These are phyloP conservation scores for Limanda limanda DNA, from an alignment of 2,113 vertebrate genomes.

Conservation along the genomic window DNA sequence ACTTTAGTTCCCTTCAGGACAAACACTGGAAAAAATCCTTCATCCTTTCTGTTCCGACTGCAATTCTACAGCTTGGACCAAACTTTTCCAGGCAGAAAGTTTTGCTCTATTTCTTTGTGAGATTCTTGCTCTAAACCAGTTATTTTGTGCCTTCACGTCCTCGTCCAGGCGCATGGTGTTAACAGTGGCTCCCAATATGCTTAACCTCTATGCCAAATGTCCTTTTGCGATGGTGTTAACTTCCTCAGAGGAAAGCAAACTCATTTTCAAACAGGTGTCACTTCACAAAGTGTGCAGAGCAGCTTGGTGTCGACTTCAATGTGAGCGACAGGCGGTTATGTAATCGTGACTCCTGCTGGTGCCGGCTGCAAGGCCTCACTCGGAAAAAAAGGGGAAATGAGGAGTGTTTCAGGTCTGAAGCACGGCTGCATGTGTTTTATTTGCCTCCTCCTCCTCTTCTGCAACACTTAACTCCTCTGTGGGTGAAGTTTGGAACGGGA, in stretches of 20 bases:
- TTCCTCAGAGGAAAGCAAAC: conserved; percentile 29
- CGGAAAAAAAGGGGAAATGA: neutral
- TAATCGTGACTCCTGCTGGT: conserved; percentile 44
- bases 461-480: neutral
- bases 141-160: neutral
- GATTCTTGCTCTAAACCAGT: neutral
- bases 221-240: conserved; percentile 26
- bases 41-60: conserved; percentile 1
- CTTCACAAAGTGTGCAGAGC: conserved; percentile 14
- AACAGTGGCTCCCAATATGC: conserved; percentile 13
- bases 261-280: conserved; percentile 51
- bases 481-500: too few species aligned
- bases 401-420: conserved; percentile 23
- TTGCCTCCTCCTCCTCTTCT: neutral
- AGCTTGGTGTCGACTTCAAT: conserved; percentile 23
- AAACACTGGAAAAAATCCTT: conserved; percentile 22
- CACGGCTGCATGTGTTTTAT: conserved; percentile 7
- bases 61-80: neutral
- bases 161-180: neutral
- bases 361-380: conserved; percentile 7
- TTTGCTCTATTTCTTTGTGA: neutral
- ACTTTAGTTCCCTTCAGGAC: conserved; percentile 35
- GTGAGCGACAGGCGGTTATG: conserved; percentile 64
- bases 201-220: neutral
- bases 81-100: neutral